Evolutionary conservation across 2,113 vertebrate genomes (phyloP).

Genomic region (Hemichromis elongatus): DNA sequence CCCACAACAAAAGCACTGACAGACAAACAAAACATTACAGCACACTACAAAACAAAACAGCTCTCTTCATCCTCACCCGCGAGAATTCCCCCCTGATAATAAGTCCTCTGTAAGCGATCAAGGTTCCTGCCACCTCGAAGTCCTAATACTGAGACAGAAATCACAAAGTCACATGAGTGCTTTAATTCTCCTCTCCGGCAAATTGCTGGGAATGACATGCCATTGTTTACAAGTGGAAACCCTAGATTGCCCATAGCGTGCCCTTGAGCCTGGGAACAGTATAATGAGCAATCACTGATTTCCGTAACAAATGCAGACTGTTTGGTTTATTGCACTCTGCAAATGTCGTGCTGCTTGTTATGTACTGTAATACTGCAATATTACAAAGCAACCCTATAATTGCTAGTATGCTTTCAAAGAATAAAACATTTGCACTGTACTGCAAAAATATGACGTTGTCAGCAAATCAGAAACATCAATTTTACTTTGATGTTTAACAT

Average conservation of each 20-base stretch:
- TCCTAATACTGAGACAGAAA: constrained; percentile 77
- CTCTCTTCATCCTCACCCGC: constrained; percentile 70
- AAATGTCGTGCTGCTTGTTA: neutral
- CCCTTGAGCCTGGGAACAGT: constrained; percentile 51
- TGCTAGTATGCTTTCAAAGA: neutral
- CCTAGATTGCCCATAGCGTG: constrained; percentile 53
- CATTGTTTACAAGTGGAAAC: constrained; percentile 51
- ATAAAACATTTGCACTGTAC: neutral
- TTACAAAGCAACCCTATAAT: neutral
- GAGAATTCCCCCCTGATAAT: constrained; percentile 74
- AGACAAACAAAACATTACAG: constrained; percentile 54
- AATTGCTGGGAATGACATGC: constrained; percentile 56
- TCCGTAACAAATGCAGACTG: constrained; percentile 4
- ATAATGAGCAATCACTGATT: constrained; percentile 46
- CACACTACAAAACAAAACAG: constrained; percentile 62
- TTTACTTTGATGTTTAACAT: neutral
- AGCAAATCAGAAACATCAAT: neutral
- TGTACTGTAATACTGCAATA: neutral
- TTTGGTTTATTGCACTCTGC: constrained; percentile 7
- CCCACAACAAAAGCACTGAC: constrained; percentile 46
- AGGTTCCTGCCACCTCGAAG: constrained; percentile 73
- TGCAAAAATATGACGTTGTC: neutral
- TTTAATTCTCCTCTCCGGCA: constrained; percentile 39
- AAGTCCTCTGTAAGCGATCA: constrained; percentile 75
- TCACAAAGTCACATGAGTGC: constrained; percentile 58